Base-by-base conservation (phyloP, 1,140 invertebrate species). In the Heliconius himera region DNA sequence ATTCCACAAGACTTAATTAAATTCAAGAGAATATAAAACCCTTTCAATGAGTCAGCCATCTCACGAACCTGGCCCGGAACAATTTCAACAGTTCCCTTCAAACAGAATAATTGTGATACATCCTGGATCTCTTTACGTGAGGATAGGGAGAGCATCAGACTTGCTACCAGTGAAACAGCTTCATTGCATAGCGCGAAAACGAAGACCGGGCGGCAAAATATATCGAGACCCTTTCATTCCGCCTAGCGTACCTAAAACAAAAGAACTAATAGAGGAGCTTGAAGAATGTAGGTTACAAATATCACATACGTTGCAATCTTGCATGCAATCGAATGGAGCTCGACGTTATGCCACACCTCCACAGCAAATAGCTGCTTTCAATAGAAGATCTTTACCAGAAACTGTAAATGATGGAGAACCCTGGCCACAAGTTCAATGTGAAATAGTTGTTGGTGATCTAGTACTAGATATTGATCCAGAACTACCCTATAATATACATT, bases 101-200 rank as follows among this genome's bases (percentile, higher is more conserved):
- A 97, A 97, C 84, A 97, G 96, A 41, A 97, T 98, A 46, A 97
- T 99, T 66, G 97, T 99, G n/a, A 98, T 99, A 72, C 98, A 99
- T 91, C 98, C 98, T 74, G 99, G 99, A 11, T 99, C 98, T 0
- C 96, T 97, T 72, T 97, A 98, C 89, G 95, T 99, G 20, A 94
- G 98, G 73, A 98, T 99, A 87, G 98, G 98, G 3, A 94, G 97
- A 89, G 98, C 98, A 9, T 98, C 98, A 1, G 98, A 99, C 93
- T 94, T 98, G 3, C 97, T 97, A 90, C 98, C 98, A 46, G 95
- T 97, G 60, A 97, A 96, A 18, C 95, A 99, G 70, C 95, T 99
- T 18, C 98, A 99, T 94, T 98, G 97, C 41, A 96, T 99, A 74
- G 98, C 98, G 1, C 96, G 97, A 79, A 93, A 92, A 85, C 96